Conservation (phyloP, 2,797 vertebrate species). For the Salarias fasciatus region DNA sequence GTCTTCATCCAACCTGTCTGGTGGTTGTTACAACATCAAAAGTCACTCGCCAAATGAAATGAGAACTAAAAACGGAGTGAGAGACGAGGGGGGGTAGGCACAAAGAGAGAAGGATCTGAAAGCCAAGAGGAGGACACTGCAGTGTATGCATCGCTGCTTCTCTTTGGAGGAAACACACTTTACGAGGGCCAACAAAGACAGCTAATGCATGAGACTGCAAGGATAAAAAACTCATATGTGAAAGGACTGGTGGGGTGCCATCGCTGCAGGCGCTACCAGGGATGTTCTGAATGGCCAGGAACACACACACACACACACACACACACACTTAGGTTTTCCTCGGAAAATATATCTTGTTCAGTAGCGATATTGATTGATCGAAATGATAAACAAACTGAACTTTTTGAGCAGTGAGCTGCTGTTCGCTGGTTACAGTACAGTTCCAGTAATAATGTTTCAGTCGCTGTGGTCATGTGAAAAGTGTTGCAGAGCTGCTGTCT, state of each 20-base stretch:
- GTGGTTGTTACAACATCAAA: slow-evolving; percentile 25
- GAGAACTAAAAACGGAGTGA: slow-evolving; percentile 17
- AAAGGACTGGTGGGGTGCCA: slow-evolving; percentile 28
- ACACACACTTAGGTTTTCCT: not conserved
- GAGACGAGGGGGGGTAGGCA: slow-evolving; percentile 30
- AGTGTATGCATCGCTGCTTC: slow-evolving; percentile 69
- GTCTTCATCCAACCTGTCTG: not conserved
- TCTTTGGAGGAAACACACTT: slow-evolving; percentile 56
- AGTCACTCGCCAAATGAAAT: slow-evolving; percentile 48
- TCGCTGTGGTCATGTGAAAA: too few species aligned
- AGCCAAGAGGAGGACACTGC: slow-evolving; percentile 8
- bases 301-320: not conserved
- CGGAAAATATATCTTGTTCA: not conserved
- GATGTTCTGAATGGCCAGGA: slow-evolving; percentile 9
- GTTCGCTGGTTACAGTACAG: too few species aligned
- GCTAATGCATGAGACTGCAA: slow-evolving; percentile 57
- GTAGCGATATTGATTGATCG: too few species aligned
- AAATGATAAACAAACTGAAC: not conserved
- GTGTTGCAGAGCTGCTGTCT: too few species aligned
- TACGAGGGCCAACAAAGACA: slow-evolving; percentile 38
- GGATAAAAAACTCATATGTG: slow-evolving; percentile 45
- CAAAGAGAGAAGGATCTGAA: slow-evolving; percentile 43
- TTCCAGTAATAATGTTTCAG: too few species aligned
- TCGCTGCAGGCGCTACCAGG: slow-evolving; percentile 31
- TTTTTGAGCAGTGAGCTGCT: too few species aligned